phyloP scores from a whole-genome alignment of 2,888 invertebrate genomes.

The Venusia cambrica region DNA sequence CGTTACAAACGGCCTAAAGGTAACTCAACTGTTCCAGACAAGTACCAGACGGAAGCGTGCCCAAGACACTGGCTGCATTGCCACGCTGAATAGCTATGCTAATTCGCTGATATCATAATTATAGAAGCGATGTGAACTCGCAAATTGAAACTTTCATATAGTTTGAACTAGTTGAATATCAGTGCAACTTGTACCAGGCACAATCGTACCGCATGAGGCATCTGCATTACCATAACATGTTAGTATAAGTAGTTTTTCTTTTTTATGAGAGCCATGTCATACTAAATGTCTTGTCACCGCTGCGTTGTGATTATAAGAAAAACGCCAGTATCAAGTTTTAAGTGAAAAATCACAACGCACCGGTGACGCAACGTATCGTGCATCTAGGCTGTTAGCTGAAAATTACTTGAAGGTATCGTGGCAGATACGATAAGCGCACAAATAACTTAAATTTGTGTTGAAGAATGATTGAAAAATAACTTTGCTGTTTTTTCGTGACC shows the following conservation, averaged over 20 bases:
- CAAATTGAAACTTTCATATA: conserved; percentile 10
- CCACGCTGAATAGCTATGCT: no score
- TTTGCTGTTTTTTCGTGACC: conserved; percentile 19
- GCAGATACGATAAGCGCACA: conserved; percentile 21
- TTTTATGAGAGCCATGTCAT: no score
- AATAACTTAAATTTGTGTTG: conserved; percentile 26
- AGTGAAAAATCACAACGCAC: no score
- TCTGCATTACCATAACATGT: conserved; percentile 25
- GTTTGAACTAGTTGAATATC: conserved; percentile 12
- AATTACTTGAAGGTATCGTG: conserved; percentile 21
- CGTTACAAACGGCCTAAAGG: no score
- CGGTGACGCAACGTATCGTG: no score
- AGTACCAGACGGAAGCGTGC: no score
- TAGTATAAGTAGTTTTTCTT: conserved; percentile 21
- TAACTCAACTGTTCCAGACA: no score
- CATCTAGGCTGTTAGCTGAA: conserved; percentile 18
- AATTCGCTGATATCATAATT: no score
- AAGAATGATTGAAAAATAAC: conserved; percentile 27
- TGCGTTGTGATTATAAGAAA: no score
- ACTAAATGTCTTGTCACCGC: no score
- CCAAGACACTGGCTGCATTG: no score
- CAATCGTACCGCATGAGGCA: conserved; percentile 14
- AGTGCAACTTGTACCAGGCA: conserved; percentile 33
- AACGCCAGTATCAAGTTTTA: no score
- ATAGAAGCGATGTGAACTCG: conserved; percentile 2